Evolutionary conservation across 53 echinoderm and acorn worm genomes (phyloP).

Genomic region (Antedon mediterranea): DNA sequence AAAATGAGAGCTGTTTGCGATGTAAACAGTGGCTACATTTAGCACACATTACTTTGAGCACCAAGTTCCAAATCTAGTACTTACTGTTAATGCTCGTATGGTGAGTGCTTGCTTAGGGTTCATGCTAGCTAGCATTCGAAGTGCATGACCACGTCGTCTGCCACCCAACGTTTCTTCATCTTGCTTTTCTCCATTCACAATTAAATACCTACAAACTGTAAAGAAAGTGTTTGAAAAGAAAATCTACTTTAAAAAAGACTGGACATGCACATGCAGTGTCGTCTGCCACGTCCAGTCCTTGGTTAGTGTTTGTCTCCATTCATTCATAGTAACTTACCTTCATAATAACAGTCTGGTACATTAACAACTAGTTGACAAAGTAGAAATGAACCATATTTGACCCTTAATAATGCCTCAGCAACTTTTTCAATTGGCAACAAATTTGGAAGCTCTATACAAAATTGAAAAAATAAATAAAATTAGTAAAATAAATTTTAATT

Average conservation of each 20-base stretch:
- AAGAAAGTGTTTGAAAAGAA: too few species aligned
- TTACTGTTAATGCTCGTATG: conserved; percentile 64
- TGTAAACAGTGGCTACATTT: neutral
- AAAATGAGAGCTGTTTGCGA: too few species aligned
- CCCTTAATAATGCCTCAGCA: conserved; percentile 67
- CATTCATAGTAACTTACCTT: conserved; percentile 66
- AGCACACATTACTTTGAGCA: neutral
- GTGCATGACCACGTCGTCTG: conserved; percentile 58
- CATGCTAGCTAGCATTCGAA: conserved; percentile 68
- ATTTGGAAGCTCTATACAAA: conserved; percentile 62
- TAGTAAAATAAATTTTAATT: neutral
- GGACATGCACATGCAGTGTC: too few species aligned
- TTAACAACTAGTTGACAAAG: conserved; percentile 84
- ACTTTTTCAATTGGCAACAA: conserved; percentile 69
- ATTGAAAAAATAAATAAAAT: neutral
- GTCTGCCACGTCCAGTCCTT: too few species aligned
- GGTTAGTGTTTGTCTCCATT: too few species aligned
- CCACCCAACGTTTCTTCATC: conserved; percentile 89
- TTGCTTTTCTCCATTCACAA: conserved; percentile 77
- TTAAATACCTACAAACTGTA: conserved; percentile 60
- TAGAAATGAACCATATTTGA: conserved; percentile 67
- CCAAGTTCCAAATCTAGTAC: too few species aligned
- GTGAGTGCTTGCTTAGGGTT: conserved; percentile 74
- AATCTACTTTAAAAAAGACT: too few species aligned
- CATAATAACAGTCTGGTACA: conserved; percentile 86